phyloP scores from a whole-genome alignment of 2,888 invertebrate species.

The Drosophila koepferae region DNA sequence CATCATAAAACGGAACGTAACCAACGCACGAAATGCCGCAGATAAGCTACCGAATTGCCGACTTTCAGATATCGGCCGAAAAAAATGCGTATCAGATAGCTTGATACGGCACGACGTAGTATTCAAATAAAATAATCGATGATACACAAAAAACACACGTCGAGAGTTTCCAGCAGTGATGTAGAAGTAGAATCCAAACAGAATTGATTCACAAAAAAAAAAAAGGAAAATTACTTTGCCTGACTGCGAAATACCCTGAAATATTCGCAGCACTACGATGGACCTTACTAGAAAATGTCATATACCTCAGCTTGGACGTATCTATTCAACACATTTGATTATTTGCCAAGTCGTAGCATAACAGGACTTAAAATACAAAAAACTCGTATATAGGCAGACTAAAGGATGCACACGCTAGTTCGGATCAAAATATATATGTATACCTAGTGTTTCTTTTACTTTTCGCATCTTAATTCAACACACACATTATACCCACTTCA shows the following conservation, averaged over 20 bases:
- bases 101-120: slow-evolving; percentile 31
- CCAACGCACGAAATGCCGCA: slow-evolving; percentile 20
- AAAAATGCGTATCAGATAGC: slow-evolving; percentile 41
- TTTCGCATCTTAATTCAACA: not conserved
- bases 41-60: slow-evolving; percentile 55
- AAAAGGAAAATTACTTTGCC: not conserved
- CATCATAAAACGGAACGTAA: slow-evolving; percentile 21
- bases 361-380: too few relatives aligned
- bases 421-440: not conserved
- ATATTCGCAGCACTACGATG: not conserved
- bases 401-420: not conserved
- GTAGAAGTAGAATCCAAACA: slow-evolving; percentile 19
- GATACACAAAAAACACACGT: slow-evolving; percentile 33
- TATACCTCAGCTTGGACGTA: not conserved
- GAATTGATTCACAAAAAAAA: slow-evolving; percentile 51
- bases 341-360: too few relatives aligned
- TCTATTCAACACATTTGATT: not conserved
- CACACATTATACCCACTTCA: not conserved
- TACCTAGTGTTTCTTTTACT: not conserved
- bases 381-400: not conserved
- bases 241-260: not conserved
- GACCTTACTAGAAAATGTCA: too few relatives aligned
- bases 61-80: slow-evolving; percentile 26
- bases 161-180: slow-evolving; percentile 15
- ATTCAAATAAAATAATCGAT: slow-evolving; percentile 55